phyloP scores from a whole-genome alignment of 2,797 vertebrate genomes.

The Nyctalus aviator region DNA sequence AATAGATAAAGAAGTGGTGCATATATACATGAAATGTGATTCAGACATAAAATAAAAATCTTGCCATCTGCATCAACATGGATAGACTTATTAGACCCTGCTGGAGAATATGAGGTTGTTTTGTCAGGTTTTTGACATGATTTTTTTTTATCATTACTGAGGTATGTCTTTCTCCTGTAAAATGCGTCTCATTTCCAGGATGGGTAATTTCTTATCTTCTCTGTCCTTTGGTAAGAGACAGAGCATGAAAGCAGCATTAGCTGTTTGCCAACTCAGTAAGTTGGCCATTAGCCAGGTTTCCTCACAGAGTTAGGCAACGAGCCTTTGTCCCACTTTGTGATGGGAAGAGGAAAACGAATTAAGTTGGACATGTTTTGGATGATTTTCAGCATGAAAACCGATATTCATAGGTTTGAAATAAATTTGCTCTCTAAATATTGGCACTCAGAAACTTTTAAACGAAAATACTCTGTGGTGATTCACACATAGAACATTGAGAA shows the following conservation, averaged over 20 bases:
- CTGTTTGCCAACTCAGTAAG: not conserved
- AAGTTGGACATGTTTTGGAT: conserved; percentile 40
- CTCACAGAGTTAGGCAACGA: not conserved
- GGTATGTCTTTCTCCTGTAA: conserved; percentile 8
- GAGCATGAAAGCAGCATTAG: not conserved
- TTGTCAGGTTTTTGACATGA: not conserved
- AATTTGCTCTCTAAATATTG: conserved; percentile 62
- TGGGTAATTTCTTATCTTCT: conserved; percentile 7
- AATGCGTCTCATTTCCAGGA: not conserved
- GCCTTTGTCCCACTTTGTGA: not conserved
- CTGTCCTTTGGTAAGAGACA: not conserved
- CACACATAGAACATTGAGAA: conserved; percentile 26
- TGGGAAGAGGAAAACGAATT: conserved; percentile 44
- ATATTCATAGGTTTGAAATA: conserved; percentile 19
- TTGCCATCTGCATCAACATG: too few species aligned
- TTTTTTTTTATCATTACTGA: conserved; percentile 48
- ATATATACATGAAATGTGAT: too few species aligned
- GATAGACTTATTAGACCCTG: not conserved
- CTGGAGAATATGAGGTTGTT: conserved; percentile 2
- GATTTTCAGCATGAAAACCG: conserved; percentile 60
- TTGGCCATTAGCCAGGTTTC: conserved; percentile 13
- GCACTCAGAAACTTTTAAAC: not conserved
- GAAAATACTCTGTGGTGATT: conserved; percentile 11
- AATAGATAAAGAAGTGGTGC: too few species aligned
- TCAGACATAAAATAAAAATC: too few species aligned